phyloP scores from a whole-genome alignment of 2,797 vertebrate genomes.

The Pseudochromis fuscus region DNA sequence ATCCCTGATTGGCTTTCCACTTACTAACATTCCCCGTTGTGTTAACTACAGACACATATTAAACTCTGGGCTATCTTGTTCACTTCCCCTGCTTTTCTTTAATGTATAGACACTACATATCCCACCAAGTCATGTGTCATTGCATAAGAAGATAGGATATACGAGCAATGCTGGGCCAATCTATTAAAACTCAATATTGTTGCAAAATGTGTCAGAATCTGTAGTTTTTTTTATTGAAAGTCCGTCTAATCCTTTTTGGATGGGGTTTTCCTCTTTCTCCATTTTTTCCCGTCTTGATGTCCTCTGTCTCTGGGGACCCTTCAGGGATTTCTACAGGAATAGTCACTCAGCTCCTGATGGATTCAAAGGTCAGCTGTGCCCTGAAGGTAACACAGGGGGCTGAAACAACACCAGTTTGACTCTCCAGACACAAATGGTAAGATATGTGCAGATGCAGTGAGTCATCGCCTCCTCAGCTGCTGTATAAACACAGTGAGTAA shows the following conservation, averaged over 20 bases:
- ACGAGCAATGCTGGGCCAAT: no score
- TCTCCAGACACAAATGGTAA: background rate
- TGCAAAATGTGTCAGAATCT: no score
- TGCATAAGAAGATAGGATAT: no score
- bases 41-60: background rate
- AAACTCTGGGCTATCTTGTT: no score
- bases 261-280: background rate
- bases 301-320: background rate
- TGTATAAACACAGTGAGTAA: constrained; percentile 3
- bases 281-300: background rate
- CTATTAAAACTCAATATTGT: no score
- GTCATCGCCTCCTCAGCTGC: background rate
- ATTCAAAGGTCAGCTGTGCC: constrained; percentile 30
- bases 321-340: constrained; percentile 6
- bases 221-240: no score
- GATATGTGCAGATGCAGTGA: background rate
- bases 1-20: no score
- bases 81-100: no score
- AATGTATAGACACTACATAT: no score
- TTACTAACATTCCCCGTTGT: background rate
- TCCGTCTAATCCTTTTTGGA: no score
- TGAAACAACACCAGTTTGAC: background rate
- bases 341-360: constrained; percentile 13
- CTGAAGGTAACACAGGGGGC: background rate
- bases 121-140: no score